Evolutionary conservation across 2,113 vertebrate species (phyloP), one percentile per base, ranked within the genome.

Genomic region (Tragelaphus imberbis): DNA sequence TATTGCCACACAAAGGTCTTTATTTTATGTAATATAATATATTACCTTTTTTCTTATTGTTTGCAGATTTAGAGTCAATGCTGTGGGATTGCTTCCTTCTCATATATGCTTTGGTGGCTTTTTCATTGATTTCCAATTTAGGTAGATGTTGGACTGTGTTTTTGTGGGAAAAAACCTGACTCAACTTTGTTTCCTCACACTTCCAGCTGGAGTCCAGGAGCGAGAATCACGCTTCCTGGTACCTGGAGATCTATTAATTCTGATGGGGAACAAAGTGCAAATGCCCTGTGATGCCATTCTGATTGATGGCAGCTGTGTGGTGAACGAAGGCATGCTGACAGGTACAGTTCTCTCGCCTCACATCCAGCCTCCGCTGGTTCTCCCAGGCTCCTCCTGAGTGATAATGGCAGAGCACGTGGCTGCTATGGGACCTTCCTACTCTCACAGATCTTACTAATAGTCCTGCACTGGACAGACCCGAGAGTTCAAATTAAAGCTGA

Each of bases 291-390:
- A 99, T 91, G 99, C 98, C 84, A 21, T 99, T 65, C 97, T 99
- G 90, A 88, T 99, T 79, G 98, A 98, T 0, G 99, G 99, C 71
- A 98, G 97, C 95, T 99, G 99, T 75, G 96, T 98, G 86, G 99
- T 99, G 2, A 98, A 99, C 55, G 99, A 99, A 98, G 98, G 99
- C 97, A 99, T 99, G 99, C 98, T 99, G 89, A 99, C 99, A 98
- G 99, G 99, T 99, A 98, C 0, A 77, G 49, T 17, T 91, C n/a
- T 16, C 4, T 7, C 30, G 13, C 86, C 15, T 0, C 2, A 16
- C 51, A 25, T 14, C 14, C 6, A 28, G 36, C 53, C 53, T 90
- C 36, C 33, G 8, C 7, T 40, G n/a, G 30, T 17, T 11, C 87
- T 75, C 59, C n/a, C 27, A 5, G n/a, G 3, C 10, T 58, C 65